These are phyloP conservation scores for Cylloceria caligata DNA, from an alignment of 2,888 invertebrate genomes.

Conservation along the genomic window DNA sequence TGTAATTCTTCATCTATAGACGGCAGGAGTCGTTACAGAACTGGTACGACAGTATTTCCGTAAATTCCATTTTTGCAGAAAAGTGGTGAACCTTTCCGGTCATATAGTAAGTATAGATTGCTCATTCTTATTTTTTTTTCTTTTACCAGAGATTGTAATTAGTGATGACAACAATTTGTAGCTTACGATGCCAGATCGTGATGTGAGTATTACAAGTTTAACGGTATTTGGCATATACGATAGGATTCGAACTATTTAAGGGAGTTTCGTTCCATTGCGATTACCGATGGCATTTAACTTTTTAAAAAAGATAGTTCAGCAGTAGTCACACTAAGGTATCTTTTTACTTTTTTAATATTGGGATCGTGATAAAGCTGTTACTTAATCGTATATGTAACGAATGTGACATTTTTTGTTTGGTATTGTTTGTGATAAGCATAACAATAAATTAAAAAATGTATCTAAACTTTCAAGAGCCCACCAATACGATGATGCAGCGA, in stretches of 20 bases:
- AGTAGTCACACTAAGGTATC: background rate
- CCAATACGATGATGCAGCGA: too few relatives aligned
- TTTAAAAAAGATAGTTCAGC: background rate
- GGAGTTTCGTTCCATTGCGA: conserved; percentile 26
- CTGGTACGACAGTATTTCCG: conserved; percentile 46
- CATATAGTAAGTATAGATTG: conserved; percentile 26
- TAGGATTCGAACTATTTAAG: conserved; percentile 17
- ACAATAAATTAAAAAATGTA: too few relatives aligned
- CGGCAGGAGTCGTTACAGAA: conserved; percentile 33
- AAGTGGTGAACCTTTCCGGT: conserved; percentile 19
- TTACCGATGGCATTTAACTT: conserved; percentile 36
- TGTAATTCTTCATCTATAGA: conserved; percentile 50
- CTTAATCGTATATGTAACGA: too few relatives aligned
- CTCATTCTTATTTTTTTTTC: conserved; percentile 32
- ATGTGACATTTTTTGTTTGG: too few relatives aligned
- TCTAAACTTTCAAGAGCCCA: too few relatives aligned
- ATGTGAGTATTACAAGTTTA: conserved; percentile 55
- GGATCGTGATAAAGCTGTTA: background rate
- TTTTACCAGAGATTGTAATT: conserved; percentile 32
- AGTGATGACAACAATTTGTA: conserved; percentile 58
- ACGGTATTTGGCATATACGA: conserved; percentile 38
- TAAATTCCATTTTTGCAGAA: conserved; percentile 39
- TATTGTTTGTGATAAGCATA: too few relatives aligned
- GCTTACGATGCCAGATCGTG: conserved; percentile 68
- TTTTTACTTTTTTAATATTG: background rate